A percentile compares a stretch with the other conserved stretches of the same genome.
Evolutionary conservation across 2,113 vertebrate species (phyloP).

Genomic region (Brachyistius frenatus): DNA sequence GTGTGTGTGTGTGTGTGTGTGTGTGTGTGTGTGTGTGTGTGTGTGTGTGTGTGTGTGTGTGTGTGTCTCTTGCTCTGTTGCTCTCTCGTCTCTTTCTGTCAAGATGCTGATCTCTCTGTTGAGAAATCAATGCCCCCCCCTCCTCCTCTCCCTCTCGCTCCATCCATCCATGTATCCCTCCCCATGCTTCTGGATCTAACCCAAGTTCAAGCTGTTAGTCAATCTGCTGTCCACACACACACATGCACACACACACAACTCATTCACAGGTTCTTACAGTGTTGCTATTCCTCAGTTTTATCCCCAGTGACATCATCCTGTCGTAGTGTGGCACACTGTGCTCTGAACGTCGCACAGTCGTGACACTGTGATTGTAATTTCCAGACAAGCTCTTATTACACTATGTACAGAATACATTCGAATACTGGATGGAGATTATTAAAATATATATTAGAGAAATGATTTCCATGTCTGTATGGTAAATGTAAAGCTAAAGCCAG

Average conservation of each 20-base stretch:
- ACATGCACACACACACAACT: conserved; percentile 30
- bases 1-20: conserved; percentile 15
- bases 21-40: conserved; percentile 28
- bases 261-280: conserved; percentile 58
- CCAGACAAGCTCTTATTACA: background rate
- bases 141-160: conserved; percentile 49
- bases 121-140: conserved; percentile 71
- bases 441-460: no score
- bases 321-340: conserved; percentile 17
- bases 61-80: conserved; percentile 48
- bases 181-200: conserved; percentile 72
- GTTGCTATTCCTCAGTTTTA: conserved; percentile 34
- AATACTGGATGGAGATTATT: background rate
- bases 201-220: conserved; percentile 83
- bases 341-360: conserved; percentile 22
- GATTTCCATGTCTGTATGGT: no score
- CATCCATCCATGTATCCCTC: conserved; percentile 75
- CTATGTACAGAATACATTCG: background rate
- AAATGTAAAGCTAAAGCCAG: no score
- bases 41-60: conserved; percentile 8
- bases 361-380: background rate
- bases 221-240: conserved; percentile 76
- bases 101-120: conserved; percentile 81
- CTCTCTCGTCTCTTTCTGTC: conserved; percentile 71
- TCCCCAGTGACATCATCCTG: conserved; percentile 34